A percentile compares a stretch with the other conserved stretches of the same genome.
phyloP scores from a whole-genome alignment of 2,888 invertebrate species.

The Ichneumon xanthorius region DNA sequence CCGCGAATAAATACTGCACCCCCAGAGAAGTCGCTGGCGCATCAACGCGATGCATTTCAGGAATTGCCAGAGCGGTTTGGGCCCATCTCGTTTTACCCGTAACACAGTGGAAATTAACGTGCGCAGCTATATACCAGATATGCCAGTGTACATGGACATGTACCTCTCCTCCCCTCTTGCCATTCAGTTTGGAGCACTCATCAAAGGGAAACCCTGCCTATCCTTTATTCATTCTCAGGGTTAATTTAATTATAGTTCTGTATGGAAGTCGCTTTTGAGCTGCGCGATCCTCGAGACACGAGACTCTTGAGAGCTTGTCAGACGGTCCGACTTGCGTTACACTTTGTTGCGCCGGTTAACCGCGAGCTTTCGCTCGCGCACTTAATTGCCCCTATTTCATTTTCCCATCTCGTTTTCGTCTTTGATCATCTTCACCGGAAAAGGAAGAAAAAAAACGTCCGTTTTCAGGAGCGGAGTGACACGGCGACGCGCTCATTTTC shows the following conservation, averaged over 20 bases:
- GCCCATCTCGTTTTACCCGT: neutral
- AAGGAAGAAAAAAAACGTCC: neutral
- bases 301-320: constrained; percentile 4
- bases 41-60: neutral
- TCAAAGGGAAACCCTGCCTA: constrained; percentile 41
- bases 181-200: constrained; percentile 14
- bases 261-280: neutral
- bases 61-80: neutral
- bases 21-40: neutral
- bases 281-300: constrained; percentile 7
- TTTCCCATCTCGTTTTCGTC: neutral
- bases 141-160: neutral
- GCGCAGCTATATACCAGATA: neutral
- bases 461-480: neutral
- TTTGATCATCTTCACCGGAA: constrained; percentile 17
- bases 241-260: constrained; percentile 60
- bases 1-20: constrained; percentile 8
- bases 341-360: constrained; percentile 10
- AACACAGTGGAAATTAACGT: neutral
- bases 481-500: neutral
- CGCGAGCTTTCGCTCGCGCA: constrained; percentile 2
- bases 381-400: constrained; percentile 1
- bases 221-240: constrained; percentile 13
- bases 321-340: neutral
- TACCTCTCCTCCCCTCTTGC: neutral